Base-by-base conservation (phyloP, 2,113 vertebrate species). In the Amphilophus citrinellus region DNA sequence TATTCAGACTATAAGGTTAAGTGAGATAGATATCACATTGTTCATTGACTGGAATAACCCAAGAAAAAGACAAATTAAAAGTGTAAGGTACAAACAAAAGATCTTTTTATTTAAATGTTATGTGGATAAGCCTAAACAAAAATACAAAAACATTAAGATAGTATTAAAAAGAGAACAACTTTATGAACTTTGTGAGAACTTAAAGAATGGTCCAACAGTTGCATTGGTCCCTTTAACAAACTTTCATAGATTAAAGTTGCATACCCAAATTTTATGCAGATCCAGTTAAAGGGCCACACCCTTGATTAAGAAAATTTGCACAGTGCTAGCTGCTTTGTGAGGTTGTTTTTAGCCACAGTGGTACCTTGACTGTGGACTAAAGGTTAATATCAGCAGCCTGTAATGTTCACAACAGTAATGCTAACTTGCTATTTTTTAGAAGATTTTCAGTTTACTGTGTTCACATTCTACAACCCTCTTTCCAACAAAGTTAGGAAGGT, bases 1-100 rank as follows among this genome's bases (percentile, higher is more conserved):
- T 73, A 84, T 78, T 61, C 22, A 39, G 66, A 76, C 6, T 57
- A 13, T 17, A 42, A 37, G 77, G 14, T 79, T 20, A 76, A 24
- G 5, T 35, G 15, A 61, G 35, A 58, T 14, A 18, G 15, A 22
- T 27, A n/a, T 37, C 10, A 2, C 27, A 42, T 79, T 59, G 71
- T 37, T 58, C 15, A 30, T 18, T 47, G 42, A 39, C 24, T 47
- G 44, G 17, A 77, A 10, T 32, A 73, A 47, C 37, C 42, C 50
- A 85, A 61, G 3, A 83, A 65, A 35, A 3, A 2, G 7, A 65
- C 30, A 11, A 56, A 79, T 60, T 10, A n/a, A 53, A 24, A 77
- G 8, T 5, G 59, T 30, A 8, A 50, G 17, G 11, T 30, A 71
- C 5, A 0, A 30, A 71, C 42, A 42, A 18, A 30, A 5, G 24